Evolutionary conservation across 2,113 vertebrate genomes (phyloP).

Genomic region (Lota lota): DNA sequence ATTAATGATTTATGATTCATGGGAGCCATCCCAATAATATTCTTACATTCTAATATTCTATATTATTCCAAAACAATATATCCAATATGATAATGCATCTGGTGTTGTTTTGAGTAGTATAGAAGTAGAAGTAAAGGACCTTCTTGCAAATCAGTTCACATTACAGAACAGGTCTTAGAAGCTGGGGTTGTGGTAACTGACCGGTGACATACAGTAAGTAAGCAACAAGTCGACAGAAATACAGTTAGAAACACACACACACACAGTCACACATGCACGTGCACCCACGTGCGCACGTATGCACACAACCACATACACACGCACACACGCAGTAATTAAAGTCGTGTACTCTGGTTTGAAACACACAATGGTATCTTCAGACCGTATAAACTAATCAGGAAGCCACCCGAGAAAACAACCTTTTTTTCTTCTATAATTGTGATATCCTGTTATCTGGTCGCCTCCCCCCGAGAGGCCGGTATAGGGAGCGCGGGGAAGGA

Average conservation of each 20-base stretch:
- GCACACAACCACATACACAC: constrained; percentile 16
- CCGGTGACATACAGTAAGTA: constrained; percentile 27
- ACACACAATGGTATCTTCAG: constrained; percentile 19
- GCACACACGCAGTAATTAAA: constrained; percentile 1
- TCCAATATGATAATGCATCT: too few relatives aligned
- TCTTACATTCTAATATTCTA: too few relatives aligned
- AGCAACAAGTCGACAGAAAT: not conserved
- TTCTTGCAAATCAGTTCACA: too few relatives aligned
- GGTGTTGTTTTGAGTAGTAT: too few relatives aligned
- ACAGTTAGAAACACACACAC: constrained; percentile 7
- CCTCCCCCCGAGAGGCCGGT: constrained; percentile 25
- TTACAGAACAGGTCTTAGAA: too few relatives aligned
- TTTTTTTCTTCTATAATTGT: not conserved
- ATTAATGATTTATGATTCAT: too few relatives aligned
- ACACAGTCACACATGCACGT: constrained; percentile 14
- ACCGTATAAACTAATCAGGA: too few relatives aligned
- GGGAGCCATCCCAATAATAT: too few relatives aligned
- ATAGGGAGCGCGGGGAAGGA: constrained; percentile 58
- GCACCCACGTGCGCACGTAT: not conserved
- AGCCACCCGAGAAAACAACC: too few relatives aligned
- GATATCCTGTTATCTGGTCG: constrained; percentile 1
- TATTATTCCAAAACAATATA: too few relatives aligned
- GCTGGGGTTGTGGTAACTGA: not conserved
- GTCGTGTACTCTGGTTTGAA: constrained; percentile 33
- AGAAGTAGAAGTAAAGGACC: too few relatives aligned